phyloP scores from a whole-genome alignment of 2,888 invertebrate species.

The Quadroppia sp. region DNA sequence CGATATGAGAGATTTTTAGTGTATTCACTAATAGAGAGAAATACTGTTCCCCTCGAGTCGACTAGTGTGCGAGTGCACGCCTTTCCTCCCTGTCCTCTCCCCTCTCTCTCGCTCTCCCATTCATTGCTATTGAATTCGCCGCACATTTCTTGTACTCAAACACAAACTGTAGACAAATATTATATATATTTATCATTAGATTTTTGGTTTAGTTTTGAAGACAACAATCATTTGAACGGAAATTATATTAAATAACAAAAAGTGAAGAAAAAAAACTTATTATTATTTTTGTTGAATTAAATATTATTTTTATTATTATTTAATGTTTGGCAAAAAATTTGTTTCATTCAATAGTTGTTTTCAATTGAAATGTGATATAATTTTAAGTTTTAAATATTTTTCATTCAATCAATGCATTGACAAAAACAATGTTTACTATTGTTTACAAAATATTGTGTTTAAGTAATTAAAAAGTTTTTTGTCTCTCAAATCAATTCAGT shows the following conservation, averaged over 20 bases:
- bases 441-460: too few relatives aligned
- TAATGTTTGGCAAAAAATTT: neutral
- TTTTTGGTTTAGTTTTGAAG: neutral
- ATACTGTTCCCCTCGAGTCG: too few relatives aligned
- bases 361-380: neutral
- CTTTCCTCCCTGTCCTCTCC: too few relatives aligned
- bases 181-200: neutral
- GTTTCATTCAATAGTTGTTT: neutral
- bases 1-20: too few relatives aligned
- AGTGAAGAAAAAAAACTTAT: too few relatives aligned
- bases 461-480: too few relatives aligned
- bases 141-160: neutral
- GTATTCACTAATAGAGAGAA: too few relatives aligned
- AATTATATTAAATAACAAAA: slow-evolving; percentile 4
- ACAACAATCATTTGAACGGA: neutral
- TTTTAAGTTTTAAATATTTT: neutral
- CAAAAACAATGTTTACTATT: neutral
- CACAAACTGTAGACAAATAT: neutral
- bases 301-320: neutral
- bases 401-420: neutral
- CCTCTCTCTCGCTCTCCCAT: too few relatives aligned
- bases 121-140: slow-evolving; percentile 1
- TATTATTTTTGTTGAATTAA: slow-evolving; percentile 2
- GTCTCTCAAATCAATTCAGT: too few relatives aligned
- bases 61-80: slow-evolving; percentile 7